Percentiles rank a stretch among this genome's conserved stretches.
These are phyloP conservation scores for Emydoidea blandingii DNA, from an alignment of 2,797 vertebrate species.

Conservation along the genomic window DNA sequence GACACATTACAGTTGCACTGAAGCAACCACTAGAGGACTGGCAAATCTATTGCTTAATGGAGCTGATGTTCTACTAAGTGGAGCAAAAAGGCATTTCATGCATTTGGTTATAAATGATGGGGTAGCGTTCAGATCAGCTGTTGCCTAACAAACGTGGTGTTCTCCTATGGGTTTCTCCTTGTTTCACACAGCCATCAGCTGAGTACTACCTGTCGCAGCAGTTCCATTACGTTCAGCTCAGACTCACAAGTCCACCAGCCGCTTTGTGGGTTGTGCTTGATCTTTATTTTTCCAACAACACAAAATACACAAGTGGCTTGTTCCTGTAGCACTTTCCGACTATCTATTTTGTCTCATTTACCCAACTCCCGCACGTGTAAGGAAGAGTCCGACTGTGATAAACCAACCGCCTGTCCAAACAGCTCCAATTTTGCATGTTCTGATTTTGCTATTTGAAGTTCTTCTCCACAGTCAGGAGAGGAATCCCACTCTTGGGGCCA, in stretches of 20 bases:
- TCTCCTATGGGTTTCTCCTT: fast-evolving
- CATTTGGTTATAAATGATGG: not conserved
- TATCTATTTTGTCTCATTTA: not conserved
- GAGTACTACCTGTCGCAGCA: not conserved
- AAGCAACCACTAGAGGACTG: not conserved
- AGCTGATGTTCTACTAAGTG: not conserved
- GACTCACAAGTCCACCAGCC: not conserved
- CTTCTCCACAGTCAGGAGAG: not conserved
- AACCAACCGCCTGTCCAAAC: not conserved
- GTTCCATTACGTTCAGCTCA: not conserved
- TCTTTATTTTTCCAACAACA: not conserved
- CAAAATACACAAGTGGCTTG: not conserved
- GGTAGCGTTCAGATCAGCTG: not conserved
- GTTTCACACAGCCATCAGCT: not conserved
- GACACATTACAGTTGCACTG: fast-evolving
- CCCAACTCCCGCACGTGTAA: fast-evolving
- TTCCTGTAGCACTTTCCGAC: not conserved
- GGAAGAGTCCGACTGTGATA: not conserved
- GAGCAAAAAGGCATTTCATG: fast-evolving
- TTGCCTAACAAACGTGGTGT: not conserved
- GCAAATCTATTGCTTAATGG: not conserved
- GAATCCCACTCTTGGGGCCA: too few relatives aligned
- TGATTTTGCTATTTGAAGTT: not conserved
- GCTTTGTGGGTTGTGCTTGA: not conserved
- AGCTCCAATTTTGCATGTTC: too few relatives aligned